phyloP scores from a whole-genome alignment of 2,113 vertebrate species.

The Podarcis cretensis region DNA sequence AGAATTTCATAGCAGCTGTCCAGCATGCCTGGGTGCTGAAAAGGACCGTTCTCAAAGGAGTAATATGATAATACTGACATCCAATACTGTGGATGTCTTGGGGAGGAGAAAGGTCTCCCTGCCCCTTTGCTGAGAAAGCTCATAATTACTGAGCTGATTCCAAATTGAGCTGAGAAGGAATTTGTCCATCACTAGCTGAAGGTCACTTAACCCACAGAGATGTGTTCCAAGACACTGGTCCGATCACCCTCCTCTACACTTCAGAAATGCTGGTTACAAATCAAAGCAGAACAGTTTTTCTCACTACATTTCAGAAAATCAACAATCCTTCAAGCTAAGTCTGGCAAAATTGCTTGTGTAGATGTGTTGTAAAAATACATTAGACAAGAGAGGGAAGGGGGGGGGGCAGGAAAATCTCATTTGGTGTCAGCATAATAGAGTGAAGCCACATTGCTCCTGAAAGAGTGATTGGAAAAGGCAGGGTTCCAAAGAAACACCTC shows the following conservation, averaged over 20 bases:
- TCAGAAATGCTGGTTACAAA: slow-evolving; percentile 62
- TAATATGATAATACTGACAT: background rate
- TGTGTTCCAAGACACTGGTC: slow-evolving; percentile 28
- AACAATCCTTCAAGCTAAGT: slow-evolving; percentile 56
- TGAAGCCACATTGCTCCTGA: slow-evolving; percentile 15
- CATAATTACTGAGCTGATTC: background rate
- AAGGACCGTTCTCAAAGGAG: background rate
- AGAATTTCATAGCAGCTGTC: background rate
- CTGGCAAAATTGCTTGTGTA: slow-evolving; percentile 35
- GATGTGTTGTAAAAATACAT: slow-evolving; percentile 50
- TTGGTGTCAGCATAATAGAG: slow-evolving; percentile 17
- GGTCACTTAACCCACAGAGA: slow-evolving; percentile 11
- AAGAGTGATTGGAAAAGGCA: slow-evolving; percentile 29
- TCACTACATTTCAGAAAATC: slow-evolving; percentile 54
- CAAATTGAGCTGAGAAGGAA: background rate
- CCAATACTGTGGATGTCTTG: background rate
- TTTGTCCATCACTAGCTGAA: slow-evolving; percentile 7
- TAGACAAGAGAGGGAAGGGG: slow-evolving; percentile 39
- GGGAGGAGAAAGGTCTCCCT: background rate
- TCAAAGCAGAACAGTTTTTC: slow-evolving; percentile 40
- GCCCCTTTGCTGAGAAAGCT: background rate
- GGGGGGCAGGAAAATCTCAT: slow-evolving; percentile 24
- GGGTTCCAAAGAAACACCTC: background rate
- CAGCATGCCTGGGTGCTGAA: background rate
- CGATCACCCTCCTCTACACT: background rate